Conservation (phyloP, 2,113 vertebrate species). For the Alligator sinensis region DNA sequence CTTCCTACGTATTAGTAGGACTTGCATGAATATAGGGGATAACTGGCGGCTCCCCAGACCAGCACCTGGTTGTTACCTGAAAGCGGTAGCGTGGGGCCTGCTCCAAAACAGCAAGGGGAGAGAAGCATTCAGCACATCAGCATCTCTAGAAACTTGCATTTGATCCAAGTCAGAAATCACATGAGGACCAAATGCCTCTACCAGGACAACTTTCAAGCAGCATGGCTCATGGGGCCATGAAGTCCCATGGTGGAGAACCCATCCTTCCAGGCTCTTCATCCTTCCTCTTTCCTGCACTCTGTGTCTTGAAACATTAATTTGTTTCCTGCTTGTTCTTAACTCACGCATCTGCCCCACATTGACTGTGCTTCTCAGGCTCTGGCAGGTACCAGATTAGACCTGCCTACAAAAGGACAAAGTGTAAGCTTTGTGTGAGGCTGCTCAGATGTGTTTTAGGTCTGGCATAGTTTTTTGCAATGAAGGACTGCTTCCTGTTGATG, state of each 20-base stretch:
- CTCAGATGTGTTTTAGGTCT: rapidly evolving
- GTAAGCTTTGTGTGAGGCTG: not conserved
- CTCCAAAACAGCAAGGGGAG: not conserved
- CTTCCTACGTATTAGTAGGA: not conserved
- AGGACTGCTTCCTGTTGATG: not conserved
- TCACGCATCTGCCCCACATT: not conserved
- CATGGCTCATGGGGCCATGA: not conserved
- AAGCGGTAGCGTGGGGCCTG: not conserved
- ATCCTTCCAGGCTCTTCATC: not conserved
- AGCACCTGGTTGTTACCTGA: not conserved
- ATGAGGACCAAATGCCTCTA: not conserved
- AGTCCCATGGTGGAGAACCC: not conserved
- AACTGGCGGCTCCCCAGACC: not conserved
- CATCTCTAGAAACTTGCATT: not conserved
- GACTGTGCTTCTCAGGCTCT: not conserved
- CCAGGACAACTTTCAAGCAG: not conserved
- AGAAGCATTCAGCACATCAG: not conserved
- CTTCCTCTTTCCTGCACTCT: rapidly evolving
- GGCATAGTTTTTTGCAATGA: not conserved
- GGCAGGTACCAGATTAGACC: not conserved
- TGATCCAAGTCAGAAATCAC: not conserved
- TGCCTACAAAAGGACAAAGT: not conserved
- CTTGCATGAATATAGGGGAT: rapidly evolving
- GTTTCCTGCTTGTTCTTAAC: not conserved
- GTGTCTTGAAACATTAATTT: not conserved